Evolutionary conservation across 2,113 vertebrate species (phyloP), one percentile per base, ranked within the genome.

Genomic region (Callaeas wilsoni): DNA sequence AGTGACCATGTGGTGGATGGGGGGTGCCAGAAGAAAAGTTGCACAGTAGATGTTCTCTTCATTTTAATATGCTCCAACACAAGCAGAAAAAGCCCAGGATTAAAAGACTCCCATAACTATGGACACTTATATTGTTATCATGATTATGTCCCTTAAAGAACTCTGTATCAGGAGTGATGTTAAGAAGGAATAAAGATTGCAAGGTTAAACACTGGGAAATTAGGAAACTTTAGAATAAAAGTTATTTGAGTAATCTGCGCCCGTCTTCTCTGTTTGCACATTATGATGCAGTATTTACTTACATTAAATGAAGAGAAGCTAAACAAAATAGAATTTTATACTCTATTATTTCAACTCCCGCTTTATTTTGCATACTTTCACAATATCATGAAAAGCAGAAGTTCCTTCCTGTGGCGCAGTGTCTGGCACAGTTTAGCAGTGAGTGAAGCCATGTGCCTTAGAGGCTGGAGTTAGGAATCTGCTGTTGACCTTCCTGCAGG

Each of bases 361-460:
- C 27, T 70, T 87, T 16, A n/a, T 62, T 65, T 69, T 69, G 19
- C 7, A 5, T 35, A 16, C 74, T 79, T 69, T 85, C n/a, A 62
- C 33, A 79, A 62, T 70, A 65, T 39, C 4, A 15, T 4, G 16
- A 57, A 26, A 8, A 68, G 26, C 26, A 94, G 67, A 55, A 62
- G 47, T 79, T 60, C n/a, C n/a, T 22, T 57, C 26, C 52, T 15
- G 56, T 55, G n/a, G 23, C 0, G 0, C 1, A 5, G 16, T 42
- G 52, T 59, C 47, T 63, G 49, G 27, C 26, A 49, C 17, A 50
- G 14, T 63, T 71, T 46, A 42, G 13, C 30, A 63, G 18, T 1
- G 4, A 79, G 29, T 26, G 42, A 88, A 86, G 37, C 17, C 13
- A 1, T 15, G 23, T 56, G 37, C 44, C 4, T n/a, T 35, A 52